These are phyloP conservation scores for Idaea biselata DNA, from an alignment of 2,888 invertebrate species.

Conservation along the genomic window DNA sequence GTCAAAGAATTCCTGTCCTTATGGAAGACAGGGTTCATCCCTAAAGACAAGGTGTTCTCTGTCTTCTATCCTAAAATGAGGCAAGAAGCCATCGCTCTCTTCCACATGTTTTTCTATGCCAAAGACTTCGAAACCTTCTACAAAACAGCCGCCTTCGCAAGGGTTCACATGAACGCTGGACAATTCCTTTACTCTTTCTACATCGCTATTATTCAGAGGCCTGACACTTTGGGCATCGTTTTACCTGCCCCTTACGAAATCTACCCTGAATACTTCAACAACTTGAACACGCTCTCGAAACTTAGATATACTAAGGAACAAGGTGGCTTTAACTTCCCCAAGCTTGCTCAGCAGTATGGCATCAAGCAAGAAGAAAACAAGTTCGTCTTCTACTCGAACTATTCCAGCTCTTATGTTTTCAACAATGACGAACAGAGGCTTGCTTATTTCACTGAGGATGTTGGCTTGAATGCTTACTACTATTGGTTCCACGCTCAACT, in stretches of 20 bases:
- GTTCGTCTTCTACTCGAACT: slow-evolving; percentile 80
- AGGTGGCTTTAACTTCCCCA: slow-evolving; percentile 44
- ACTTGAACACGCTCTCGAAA: slow-evolving; percentile 75
- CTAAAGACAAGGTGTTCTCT: slow-evolving; percentile 74
- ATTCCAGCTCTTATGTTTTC: slow-evolving; percentile 74
- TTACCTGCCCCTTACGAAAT: slow-evolving; percentile 86
- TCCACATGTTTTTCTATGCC: slow-evolving; percentile 80
- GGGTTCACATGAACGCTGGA: slow-evolving; percentile 81
- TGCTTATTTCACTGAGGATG: slow-evolving; percentile 86
- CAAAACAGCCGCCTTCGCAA: slow-evolving; percentile 78
- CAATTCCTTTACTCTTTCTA: slow-evolving; percentile 83
- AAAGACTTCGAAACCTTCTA: slow-evolving; percentile 82
- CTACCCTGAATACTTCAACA: slow-evolving; percentile 83
- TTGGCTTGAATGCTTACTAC: slow-evolving; percentile 85
- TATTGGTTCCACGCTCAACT: slow-evolving; percentile 82
- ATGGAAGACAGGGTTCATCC: slow-evolving; percentile 69
- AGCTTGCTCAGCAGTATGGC: slow-evolving; percentile 56
- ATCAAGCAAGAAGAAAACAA: slow-evolving; percentile 60
- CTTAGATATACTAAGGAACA: slow-evolving; percentile 68
- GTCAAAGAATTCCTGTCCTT: slow-evolving; percentile 64
- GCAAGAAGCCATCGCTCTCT: slow-evolving; percentile 75
- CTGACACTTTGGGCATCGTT: slow-evolving; percentile 79
- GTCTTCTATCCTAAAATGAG: slow-evolving; percentile 67
- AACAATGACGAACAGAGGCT: slow-evolving; percentile 80
- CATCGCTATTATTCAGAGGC: slow-evolving; percentile 80